Conservation (phyloP, 2,113 vertebrate genomes). For the Ptychochromis oligacanthus region DNA sequence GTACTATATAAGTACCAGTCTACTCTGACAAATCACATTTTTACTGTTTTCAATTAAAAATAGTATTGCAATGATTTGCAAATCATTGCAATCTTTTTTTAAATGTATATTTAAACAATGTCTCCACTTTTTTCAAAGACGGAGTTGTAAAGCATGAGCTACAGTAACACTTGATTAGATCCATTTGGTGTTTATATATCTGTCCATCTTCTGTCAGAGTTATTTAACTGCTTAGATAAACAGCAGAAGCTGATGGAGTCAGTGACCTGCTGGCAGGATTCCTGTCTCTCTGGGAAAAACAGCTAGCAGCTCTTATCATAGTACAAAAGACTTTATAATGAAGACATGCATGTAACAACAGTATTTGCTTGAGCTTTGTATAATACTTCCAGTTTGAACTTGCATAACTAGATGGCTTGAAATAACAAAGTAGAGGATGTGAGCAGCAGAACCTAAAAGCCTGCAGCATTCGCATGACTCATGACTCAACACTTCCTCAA, state of each 20-base stretch:
- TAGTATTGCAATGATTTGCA: neutral
- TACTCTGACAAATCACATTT: too few species aligned
- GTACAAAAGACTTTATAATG: conserved; percentile 19
- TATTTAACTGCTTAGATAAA: conserved; percentile 50
- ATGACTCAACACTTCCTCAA: conserved; percentile 1
- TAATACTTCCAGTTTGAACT: neutral
- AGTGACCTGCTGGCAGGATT: conserved; percentile 61
- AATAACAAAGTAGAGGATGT: conserved; percentile 44
- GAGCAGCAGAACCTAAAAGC: neutral
- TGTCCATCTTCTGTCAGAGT: conserved; percentile 29
- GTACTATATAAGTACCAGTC: too few species aligned
- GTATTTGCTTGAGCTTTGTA: neutral
- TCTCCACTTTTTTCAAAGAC: neutral
- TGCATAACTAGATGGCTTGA: conserved; percentile 21
- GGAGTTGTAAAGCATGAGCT: neutral
- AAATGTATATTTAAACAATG: neutral
- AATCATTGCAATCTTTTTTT: too few species aligned
- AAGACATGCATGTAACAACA: neutral
- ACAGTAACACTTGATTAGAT: neutral
- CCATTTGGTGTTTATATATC: neutral
- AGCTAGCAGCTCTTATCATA: conserved; percentile 49
- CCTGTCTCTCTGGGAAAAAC: conserved; percentile 66
- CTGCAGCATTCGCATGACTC: neutral
- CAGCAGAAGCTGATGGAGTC: conserved; percentile 55
- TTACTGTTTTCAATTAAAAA: too few species aligned